These are phyloP conservation scores for Anas platyrhynchos DNA, from an alignment of 2,113 vertebrate species.

Conservation along the genomic window DNA sequence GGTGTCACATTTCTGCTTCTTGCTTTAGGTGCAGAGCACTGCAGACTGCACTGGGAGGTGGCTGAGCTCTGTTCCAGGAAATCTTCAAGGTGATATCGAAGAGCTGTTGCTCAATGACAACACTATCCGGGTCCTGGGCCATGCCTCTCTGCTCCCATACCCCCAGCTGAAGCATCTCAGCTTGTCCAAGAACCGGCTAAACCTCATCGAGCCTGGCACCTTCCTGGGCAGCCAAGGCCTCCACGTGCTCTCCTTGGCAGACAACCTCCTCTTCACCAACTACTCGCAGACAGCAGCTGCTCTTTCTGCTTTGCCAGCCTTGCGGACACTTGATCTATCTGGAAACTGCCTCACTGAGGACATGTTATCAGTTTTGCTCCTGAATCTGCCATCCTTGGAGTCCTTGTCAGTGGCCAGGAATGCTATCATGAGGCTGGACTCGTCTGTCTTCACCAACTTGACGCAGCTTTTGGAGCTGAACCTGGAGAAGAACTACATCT, in stretches of 20 bases:
- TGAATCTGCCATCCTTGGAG: constrained; percentile 86
- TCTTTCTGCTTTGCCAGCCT: constrained; percentile 71
- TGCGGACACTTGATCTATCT: constrained; percentile 86
- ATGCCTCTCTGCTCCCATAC: constrained; percentile 78
- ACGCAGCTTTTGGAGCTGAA: constrained; percentile 85
- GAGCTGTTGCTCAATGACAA: constrained; percentile 88
- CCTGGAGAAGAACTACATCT: constrained; percentile 90
- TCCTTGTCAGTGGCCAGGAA: constrained; percentile 88
- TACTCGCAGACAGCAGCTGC: constrained; percentile 78
- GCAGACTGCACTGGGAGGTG: constrained; percentile 77
- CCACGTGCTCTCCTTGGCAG: constrained; percentile 79
- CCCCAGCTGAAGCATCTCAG: constrained; percentile 81
- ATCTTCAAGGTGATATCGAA: constrained; percentile 66
- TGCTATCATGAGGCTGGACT: constrained; percentile 85
- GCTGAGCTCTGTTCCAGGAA: constrained; percentile 77
- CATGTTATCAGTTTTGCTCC: constrained; percentile 80
- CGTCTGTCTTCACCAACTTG: constrained; percentile 79
- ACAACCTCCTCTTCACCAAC: constrained; percentile 82
- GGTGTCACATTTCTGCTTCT: neutral
- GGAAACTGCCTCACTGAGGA: constrained; percentile 87
- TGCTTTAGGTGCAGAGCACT: constrained; percentile 76
- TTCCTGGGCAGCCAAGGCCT: constrained; percentile 79
- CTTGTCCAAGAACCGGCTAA: constrained; percentile 79
- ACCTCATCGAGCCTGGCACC: constrained; percentile 62
- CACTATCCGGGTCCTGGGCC: constrained; percentile 79